Evolutionary conservation across 2,888 invertebrate species (phyloP).

Genomic region (Andrena chrysosceles): DNA sequence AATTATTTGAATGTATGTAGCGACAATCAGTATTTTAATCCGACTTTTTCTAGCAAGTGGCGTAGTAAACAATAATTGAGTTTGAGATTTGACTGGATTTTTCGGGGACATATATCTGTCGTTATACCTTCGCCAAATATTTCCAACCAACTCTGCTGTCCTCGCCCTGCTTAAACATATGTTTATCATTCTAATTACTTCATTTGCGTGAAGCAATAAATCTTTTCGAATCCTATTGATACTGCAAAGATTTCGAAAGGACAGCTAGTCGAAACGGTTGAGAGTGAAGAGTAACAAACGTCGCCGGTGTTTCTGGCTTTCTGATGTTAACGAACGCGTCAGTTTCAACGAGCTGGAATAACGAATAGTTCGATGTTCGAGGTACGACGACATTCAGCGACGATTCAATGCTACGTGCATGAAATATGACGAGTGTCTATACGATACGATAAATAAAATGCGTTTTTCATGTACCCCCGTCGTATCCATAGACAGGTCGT

Average conservation of each 20-base stretch:
- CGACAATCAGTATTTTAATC: too few species aligned
- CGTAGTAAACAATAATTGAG: too few species aligned
- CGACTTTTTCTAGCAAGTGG: too few species aligned
- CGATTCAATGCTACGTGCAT: constrained; percentile 40
- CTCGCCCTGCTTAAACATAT: too few species aligned
- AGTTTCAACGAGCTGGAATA: constrained; percentile 36
- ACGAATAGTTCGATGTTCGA: constrained; percentile 46
- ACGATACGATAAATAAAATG: constrained; percentile 57
- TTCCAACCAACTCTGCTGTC: too few species aligned
- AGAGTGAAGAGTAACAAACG: constrained; percentile 7
- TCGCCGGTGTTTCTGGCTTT: constrained; percentile 13
- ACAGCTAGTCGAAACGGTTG: neutral
- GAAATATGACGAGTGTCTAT: constrained; percentile 49
- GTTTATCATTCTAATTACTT: too few species aligned
- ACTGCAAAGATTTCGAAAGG: neutral
- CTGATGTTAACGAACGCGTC: constrained; percentile 40
- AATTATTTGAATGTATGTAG: too few species aligned
- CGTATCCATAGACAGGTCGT: constrained; percentile 31
- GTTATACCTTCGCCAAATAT: too few species aligned
- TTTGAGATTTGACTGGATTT: too few species aligned
- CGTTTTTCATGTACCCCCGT: constrained; percentile 51
- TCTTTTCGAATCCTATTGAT: constrained; percentile 1
- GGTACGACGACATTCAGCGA: constrained; percentile 39
- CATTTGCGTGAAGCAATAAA: neutral
- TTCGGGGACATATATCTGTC: too few species aligned